These are phyloP conservation scores for Anoura caudifer DNA, from an alignment of 2,113 vertebrate species.

Conservation along the genomic window DNA sequence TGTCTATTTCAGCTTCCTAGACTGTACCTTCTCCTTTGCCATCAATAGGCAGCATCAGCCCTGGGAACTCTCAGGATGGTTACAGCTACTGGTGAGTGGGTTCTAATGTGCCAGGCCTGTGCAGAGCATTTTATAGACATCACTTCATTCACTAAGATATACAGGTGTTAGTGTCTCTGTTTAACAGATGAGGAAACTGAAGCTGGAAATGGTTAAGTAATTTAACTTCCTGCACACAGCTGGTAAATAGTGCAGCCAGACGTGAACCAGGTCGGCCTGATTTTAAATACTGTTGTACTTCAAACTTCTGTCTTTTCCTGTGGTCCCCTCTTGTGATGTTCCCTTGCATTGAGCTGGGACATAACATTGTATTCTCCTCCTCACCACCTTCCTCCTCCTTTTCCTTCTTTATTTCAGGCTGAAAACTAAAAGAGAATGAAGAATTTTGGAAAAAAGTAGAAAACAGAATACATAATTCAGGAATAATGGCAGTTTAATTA, in stretches of 20 bases:
- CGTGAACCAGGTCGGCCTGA: neutral
- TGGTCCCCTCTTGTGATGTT: neutral
- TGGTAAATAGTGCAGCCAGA: neutral
- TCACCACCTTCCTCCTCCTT: neutral
- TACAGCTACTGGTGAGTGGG: neutral
- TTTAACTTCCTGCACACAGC: neutral
- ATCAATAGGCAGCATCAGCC: neutral
- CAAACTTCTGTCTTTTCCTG: neutral
- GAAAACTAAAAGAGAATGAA: conserved; percentile 44
- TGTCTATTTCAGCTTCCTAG: neutral
- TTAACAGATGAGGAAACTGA: neutral
- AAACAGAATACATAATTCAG: conserved; percentile 56
- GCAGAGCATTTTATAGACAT: neutral
- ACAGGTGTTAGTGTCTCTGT: neutral
- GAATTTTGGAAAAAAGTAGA: conserved; percentile 31
- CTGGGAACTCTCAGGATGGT: neutral
- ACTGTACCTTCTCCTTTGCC: neutral
- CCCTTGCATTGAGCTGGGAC: neutral
- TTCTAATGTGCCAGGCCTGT: neutral
- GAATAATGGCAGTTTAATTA: conserved; percentile 61
- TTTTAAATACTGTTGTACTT: neutral
- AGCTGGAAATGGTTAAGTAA: neutral
- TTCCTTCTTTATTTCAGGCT: neutral
- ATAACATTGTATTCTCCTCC: neutral
- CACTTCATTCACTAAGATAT: neutral